Base-by-base conservation (phyloP, 2,113 vertebrate genomes). In the Athene noctua region DNA sequence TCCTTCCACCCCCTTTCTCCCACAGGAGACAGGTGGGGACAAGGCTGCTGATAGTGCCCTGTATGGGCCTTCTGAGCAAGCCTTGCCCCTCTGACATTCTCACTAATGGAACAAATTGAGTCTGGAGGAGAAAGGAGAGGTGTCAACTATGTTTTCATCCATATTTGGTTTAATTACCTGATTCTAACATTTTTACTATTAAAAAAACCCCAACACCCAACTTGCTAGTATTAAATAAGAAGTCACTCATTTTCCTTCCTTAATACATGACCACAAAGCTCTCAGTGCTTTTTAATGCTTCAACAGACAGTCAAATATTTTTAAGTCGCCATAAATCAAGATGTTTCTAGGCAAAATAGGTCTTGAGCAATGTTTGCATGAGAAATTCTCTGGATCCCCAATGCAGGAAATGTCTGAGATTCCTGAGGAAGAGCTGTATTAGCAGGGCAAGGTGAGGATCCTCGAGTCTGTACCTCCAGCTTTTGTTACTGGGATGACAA, bases 361-460 rank as follows among this genome's bases (percentile, higher is more conserved):
- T 52, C 66, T 85, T 80, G 75, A 97, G 44, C 11, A 95, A 70
- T 23, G 47, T 73, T 94, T 97, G 90, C 13, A 38, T 65, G 27
- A 88, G 51, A 94, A 92, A 88, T 91, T 91, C 61, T 86, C 78
- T 91, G 80, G n/a, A 88, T 89, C 51, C 27, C 16, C 74, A 62
- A 13, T 87, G 59, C 55, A 98, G 91, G 87, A 97, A 96, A 88
- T 86, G 21, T 73, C 57, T 90, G 34, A 86, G 83, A 95, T 97
- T 97, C 87, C 80, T 96, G 36, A 89, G 68, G 63, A 94, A 94
- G 44, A 86, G 26, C 6, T 26, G 5, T 72, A 77, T 87, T 91
- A 91, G n/a, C 25, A 80, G 42, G 13, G 12, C 17, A 96, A 92
- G 66, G 70, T 91, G 70, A 66, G 51, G 58, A 80, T 65, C 47